Base-by-base conservation (phyloP, 1,140 invertebrate genomes). In the Meloidogyne exigua region DNA sequence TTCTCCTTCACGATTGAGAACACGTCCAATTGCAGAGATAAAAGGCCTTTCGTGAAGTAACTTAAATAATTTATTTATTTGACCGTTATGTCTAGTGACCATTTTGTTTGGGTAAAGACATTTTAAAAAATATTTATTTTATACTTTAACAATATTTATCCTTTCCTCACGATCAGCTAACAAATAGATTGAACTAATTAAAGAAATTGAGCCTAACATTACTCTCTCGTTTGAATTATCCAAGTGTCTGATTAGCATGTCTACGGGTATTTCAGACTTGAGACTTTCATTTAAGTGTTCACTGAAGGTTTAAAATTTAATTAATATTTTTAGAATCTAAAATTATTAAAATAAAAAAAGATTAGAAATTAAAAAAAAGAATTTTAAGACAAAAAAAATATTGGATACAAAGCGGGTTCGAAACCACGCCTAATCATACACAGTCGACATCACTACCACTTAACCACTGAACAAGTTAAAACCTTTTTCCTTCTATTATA, bases 141-240 rank as follows among this genome's bases (percentile, higher is more conserved):
- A 62, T 26, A 82, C 81, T 36, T 81, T 77, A 28, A 78, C 65
- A 63, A 82, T 82, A 5, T 39, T 71, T 21, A 73, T 65, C 12
- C 80, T 65, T 25, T 78, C 81, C 64, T 73, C 71, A 10, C 67
- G 44, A 42, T 82, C 72, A 4, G 80, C 67, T 10, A 44, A 70
- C 18, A 26, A 63, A 66, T 83, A 81, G 36, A 82, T 73, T 32
- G 76, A 44, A 21, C 18, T 2, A 44, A 71, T 18, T 62, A 71
- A 44, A 21, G 69, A 11, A 71, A 21, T 42, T n/a, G n/a, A 42
- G 21, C 69, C 39, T 21, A 79, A 49, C 13, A 76, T 26, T 7
- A 83, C 72, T 12, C 80, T 36, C 25, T 80, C 78, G 49, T 83
- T 83, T 13, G 82, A 77, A 65, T 83, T 83, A 12, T 84, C 82